Evolutionary conservation across 2,797 vertebrate genomes (phyloP), one percentile per base, ranked within the genome.

Genomic region (Simalia tracyae): DNA sequence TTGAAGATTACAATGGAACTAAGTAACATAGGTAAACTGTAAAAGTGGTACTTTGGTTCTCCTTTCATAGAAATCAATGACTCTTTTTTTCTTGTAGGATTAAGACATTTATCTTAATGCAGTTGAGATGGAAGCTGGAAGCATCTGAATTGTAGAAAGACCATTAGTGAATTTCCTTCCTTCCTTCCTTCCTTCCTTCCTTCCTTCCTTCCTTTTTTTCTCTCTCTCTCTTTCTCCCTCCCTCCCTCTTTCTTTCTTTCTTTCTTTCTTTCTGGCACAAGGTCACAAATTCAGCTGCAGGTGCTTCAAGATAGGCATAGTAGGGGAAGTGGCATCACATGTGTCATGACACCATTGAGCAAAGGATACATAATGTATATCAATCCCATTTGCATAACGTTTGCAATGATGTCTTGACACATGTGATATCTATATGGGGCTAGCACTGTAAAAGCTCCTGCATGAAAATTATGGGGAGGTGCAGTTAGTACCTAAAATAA

Each of bases 1-100:
- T 8, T 72, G 60, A 92, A 92, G 91, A 92, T 91, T 85, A 90
- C 64, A 94, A 95, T 56, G 24, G 31, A 64, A 22, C 8, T 5
- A 84, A 63, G n/a, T 11, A 7, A 64, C 28, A 36, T 3, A 60
- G 24, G 24, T 26, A 9, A 61, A 12, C 12, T 64, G 26, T 61
- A 90, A 50, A 90, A n/a, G 76, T 50, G 15, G 5, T 31, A 26
- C 22, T 22, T 24, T 50, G 76, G 76, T 84, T 50, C 31, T 9
- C 81, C 81, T 54, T 50, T 84, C 81, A 84, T 84, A 46, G 81
- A 84, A 84, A 50, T 24, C 22, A 54, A 84, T 84, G 19, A 46
- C 7, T 84, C 12, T 26, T 11, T 54, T 36, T 84, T 84, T 42
- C 46, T 84, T 26, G 15, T 22, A 76, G 36, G 31, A 81, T 42